Conservation (phyloP, 2,888 invertebrate genomes). For the Scrobipalpa costella region DNA sequence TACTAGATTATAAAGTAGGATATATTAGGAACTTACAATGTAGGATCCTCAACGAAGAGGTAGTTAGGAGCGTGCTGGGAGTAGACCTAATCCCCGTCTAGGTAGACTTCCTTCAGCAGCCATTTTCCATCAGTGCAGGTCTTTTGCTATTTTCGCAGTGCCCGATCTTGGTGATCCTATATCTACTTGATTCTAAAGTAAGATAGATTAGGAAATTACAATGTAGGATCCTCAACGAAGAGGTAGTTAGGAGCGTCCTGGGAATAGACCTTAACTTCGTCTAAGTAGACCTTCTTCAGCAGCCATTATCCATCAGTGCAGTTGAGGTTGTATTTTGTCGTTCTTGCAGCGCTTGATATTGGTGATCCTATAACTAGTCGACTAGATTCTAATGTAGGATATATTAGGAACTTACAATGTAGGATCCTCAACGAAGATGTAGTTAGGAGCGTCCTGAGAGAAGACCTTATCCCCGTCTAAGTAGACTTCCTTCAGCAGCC, state of each 20-base stretch:
- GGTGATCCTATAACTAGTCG: slow-evolving; percentile 45
- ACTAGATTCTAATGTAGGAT: too few species aligned
- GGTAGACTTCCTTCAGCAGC: too few species aligned
- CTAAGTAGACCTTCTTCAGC: slow-evolving; percentile 57
- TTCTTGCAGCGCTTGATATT: slow-evolving; percentile 49
- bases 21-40: too few species aligned
- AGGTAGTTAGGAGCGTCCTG: slow-evolving; percentile 58
- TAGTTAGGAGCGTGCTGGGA: too few species aligned
- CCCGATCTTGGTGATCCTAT: too few species aligned
- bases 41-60: too few species aligned
- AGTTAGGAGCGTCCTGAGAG: slow-evolving; percentile 61
- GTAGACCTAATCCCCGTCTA: too few species aligned
- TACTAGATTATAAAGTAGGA: too few species aligned
- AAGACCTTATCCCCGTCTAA: slow-evolving; percentile 61
- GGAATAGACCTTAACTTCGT: slow-evolving; percentile 63
- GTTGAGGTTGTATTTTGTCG: slow-evolving; percentile 43
- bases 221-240: slow-evolving; percentile 61
- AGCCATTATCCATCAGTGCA: slow-evolving; percentile 63
- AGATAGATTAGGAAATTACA: too few species aligned
- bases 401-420: slow-evolving; percentile 55
- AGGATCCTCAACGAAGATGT: slow-evolving; percentile 63
- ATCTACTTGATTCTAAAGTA: too few species aligned
- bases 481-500: slow-evolving; percentile 61
- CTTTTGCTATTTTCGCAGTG: too few species aligned
- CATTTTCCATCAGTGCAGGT: too few species aligned